Conservation (phyloP, 2,888 invertebrate genomes). For the Masnerella sp. region DNA sequence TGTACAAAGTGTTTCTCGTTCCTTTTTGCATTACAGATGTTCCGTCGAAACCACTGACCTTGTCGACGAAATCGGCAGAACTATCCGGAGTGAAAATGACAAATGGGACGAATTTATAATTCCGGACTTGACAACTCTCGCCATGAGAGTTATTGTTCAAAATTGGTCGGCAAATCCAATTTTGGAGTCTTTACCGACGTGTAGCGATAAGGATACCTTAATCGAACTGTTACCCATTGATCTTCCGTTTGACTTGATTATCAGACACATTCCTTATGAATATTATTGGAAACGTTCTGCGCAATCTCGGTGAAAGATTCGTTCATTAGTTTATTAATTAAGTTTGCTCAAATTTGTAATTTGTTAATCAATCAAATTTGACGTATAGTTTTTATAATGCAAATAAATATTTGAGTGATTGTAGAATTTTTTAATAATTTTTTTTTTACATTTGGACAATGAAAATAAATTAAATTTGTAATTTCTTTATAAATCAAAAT, state of each 20-base stretch:
- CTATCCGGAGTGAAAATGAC: constrained; percentile 67
- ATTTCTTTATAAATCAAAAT: no score
- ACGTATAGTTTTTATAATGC: no score
- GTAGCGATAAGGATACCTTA: constrained; percentile 80
- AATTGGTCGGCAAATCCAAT: constrained; percentile 78
- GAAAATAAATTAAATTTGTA: no score
- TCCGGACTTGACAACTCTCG: constrained; percentile 68
- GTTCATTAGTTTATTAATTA: not conserved
- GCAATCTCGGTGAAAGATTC: constrained; percentile 70
- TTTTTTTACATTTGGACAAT: no score
- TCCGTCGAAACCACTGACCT: no score
- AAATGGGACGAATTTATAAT: constrained; percentile 67
- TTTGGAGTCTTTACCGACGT: constrained; percentile 79
- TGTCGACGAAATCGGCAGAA: no score
- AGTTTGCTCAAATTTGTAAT: not conserved
- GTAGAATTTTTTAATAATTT: no score
- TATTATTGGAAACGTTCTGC: constrained; percentile 83
- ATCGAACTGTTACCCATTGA: constrained; percentile 82
- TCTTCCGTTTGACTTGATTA: constrained; percentile 79
- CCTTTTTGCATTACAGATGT: no score
- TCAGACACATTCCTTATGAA: constrained; percentile 78
- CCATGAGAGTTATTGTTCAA: constrained; percentile 65
- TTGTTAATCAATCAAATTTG: not conserved
- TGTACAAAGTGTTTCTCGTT: no score
- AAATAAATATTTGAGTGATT: no score